A percentile compares a stretch with the other conserved stretches of the same genome.
Evolutionary conservation across 1,140 invertebrate species (phyloP).

Genomic region (Drosophila punjabiensis): DNA sequence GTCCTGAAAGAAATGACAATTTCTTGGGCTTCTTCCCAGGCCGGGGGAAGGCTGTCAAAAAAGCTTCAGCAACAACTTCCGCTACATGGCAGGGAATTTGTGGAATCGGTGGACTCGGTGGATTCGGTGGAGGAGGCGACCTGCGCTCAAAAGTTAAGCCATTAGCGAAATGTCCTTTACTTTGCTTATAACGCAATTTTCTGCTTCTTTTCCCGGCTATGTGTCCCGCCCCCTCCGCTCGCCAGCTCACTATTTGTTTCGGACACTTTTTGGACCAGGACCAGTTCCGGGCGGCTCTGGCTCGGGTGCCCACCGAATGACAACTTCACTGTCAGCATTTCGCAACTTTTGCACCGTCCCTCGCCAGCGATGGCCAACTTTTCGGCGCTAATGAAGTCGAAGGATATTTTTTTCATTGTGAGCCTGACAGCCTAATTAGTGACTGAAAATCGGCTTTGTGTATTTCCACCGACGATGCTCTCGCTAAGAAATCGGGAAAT

Average conservation of each 20-base stretch:
- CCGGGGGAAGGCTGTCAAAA: conserved; percentile 70
- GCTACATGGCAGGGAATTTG: conserved; percentile 53
- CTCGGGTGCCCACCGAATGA: conserved; percentile 60
- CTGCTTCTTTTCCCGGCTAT: conserved; percentile 53
- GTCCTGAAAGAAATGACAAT: conserved; percentile 57
- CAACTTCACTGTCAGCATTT: conserved; percentile 79
- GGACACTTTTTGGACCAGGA: conserved; percentile 62
- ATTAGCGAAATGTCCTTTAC: conserved; percentile 83
- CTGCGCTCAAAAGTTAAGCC: conserved; percentile 77
- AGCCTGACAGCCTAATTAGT: conserved; percentile 58
- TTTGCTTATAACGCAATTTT: conserved; percentile 83
- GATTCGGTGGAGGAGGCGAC: conserved; percentile 22
- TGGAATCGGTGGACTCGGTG: not conserved
- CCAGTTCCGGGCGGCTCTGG: conserved; percentile 39
- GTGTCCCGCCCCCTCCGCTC: not conserved
- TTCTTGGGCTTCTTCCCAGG: conserved; percentile 21
- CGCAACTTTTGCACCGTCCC: conserved; percentile 65
- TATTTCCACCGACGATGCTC: not conserved
- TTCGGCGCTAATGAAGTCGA: conserved; percentile 78
- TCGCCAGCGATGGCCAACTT: conserved; percentile 56
- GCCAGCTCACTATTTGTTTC: conserved; percentile 73
- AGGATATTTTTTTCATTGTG: conserved; percentile 57
- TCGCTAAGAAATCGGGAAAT: not conserved
- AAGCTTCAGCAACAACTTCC: conserved; percentile 80
- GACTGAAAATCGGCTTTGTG: conserved; percentile 46